phyloP scores from a whole-genome alignment of 2,113 vertebrate genomes.

The Crypturellus undulatus region DNA sequence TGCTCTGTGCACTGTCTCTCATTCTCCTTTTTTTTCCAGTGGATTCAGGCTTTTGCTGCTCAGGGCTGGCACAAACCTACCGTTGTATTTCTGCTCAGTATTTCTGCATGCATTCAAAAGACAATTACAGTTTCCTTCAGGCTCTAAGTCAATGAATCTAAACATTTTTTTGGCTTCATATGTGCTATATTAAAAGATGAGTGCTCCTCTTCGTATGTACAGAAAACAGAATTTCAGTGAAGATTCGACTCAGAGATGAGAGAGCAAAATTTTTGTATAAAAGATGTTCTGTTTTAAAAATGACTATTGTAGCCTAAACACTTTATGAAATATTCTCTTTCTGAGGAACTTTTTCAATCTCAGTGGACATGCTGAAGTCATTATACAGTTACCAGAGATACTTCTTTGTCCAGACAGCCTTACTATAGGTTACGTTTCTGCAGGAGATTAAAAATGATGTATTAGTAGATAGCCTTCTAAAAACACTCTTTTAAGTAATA shows the following conservation, averaged over 20 bases:
- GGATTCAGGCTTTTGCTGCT: neutral
- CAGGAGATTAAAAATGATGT: constrained; percentile 41
- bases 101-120: neutral
- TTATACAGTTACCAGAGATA: constrained; percentile 12
- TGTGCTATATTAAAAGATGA: constrained; percentile 23
- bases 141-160: neutral
- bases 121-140: constrained; percentile 15
- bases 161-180: neutral
- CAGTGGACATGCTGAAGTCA: constrained; percentile 31
- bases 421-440: constrained; percentile 23
- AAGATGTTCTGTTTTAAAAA: constrained; percentile 39
- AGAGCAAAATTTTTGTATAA: constrained; percentile 14
- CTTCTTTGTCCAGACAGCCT: constrained; percentile 26
- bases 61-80: neutral
- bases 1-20: neutral
- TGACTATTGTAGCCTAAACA: constrained; percentile 39
- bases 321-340: constrained; percentile 39
- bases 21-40: neutral
- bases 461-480: constrained; percentile 16
- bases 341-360: constrained; percentile 42
- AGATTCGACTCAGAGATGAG: constrained; percentile 2
- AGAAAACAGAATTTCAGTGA: constrained; percentile 40
- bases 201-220: constrained; percentile 16
- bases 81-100: neutral
- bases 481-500: constrained; percentile 17